Evolutionary conservation across 2,113 vertebrate species (phyloP).

Genomic region (Burhinus oedicnemus): DNA sequence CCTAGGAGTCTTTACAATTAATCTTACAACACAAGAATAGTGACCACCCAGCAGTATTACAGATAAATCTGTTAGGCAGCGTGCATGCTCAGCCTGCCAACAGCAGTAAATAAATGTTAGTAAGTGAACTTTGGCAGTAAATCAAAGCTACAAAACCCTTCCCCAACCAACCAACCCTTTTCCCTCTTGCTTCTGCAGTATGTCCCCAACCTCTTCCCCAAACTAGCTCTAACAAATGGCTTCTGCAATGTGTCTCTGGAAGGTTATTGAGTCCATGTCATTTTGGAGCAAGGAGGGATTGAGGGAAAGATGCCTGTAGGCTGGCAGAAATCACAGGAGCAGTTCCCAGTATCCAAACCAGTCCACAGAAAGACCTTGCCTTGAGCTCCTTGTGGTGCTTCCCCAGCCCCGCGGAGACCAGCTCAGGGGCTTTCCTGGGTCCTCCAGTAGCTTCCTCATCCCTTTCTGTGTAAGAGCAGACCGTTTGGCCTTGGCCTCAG

Average conservation of each 20-base stretch:
- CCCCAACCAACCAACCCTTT: not conserved
- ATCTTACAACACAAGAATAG: constrained; percentile 19
- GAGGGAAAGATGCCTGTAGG: not conserved
- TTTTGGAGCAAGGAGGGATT: not conserved
- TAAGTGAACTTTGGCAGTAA: not conserved
- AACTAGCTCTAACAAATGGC: not conserved
- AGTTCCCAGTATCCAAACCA: not conserved
- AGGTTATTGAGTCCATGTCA: not conserved
- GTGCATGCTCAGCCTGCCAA: not conserved
- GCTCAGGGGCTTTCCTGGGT: not conserved
- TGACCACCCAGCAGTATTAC: constrained; percentile 37
- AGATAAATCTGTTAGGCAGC: constrained; percentile 45
- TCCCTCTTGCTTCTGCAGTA: not conserved
- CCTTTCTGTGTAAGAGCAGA: not conserved
- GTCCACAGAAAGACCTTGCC: not conserved
- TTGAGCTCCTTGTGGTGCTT: not conserved
- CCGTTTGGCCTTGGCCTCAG: not conserved
- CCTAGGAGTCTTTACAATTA: constrained; percentile 12
- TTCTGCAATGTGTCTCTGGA: not conserved
- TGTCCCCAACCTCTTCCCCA: not conserved
- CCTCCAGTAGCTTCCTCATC: not conserved
- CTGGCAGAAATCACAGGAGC: not conserved
- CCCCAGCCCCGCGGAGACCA: not conserved
- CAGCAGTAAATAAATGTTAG: not conserved
- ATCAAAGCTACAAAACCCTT: not conserved